phyloP scores from a whole-genome alignment of 2,888 invertebrate species.

The Tetanocera ferruginea region DNA sequence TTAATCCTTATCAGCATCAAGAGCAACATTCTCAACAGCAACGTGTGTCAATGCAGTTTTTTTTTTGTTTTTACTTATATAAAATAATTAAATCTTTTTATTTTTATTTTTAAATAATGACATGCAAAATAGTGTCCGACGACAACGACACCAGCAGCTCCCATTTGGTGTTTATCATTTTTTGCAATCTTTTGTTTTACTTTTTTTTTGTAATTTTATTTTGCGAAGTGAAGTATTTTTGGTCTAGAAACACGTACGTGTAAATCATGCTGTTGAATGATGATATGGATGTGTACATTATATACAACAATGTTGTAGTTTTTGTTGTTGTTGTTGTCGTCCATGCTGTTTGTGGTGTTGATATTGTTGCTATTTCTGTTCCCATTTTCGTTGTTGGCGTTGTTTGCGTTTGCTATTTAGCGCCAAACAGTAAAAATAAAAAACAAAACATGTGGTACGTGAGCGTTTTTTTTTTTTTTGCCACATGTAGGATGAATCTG shows the following conservation, averaged over 20 bases:
- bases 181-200: not conserved
- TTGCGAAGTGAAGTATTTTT: not conserved
- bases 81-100: not conserved
- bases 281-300: too few species aligned
- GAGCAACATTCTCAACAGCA: not conserved
- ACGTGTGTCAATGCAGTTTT: not conserved
- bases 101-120: not conserved
- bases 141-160: not conserved
- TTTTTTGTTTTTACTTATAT: not conserved
- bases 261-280: not conserved
- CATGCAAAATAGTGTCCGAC: not conserved
- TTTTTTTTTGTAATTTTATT: not conserved
- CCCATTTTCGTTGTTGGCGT: not conserved
- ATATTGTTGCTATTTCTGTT: too few species aligned
- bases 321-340: not conserved
- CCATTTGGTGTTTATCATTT: not conserved
- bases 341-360: not conserved
- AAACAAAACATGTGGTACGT: not conserved
- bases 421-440: not conserved
- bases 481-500: too few species aligned
- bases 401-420: not conserved
- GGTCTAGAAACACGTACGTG: constrained; percentile 3
- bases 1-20: not conserved
- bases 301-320: not conserved
- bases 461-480: not conserved